phyloP scores from a whole-genome alignment of 2,888 invertebrate genomes.

The Xanthorhoe spadicearia region DNA sequence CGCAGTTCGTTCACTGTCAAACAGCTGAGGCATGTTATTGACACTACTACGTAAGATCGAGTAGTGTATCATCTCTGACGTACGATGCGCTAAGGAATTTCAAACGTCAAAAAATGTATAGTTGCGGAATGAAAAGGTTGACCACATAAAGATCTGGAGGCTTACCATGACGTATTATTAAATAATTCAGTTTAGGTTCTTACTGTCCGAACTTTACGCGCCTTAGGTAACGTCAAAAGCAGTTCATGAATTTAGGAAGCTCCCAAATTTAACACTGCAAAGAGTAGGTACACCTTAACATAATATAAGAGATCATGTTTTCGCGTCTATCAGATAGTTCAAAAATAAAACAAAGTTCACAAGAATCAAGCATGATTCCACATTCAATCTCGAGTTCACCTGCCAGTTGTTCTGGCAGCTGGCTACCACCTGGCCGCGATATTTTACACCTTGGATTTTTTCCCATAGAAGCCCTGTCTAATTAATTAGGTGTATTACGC shows the following conservation, averaged over 20 bases:
- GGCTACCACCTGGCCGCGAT: constrained; percentile 27
- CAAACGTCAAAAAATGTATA: no score
- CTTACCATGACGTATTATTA: no score
- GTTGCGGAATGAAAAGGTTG: no score
- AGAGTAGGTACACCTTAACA: no score
- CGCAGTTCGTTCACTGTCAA: constrained; percentile 46
- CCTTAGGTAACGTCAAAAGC: no score
- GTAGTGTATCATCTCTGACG: constrained; percentile 6
- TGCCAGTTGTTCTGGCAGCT: constrained; percentile 26
- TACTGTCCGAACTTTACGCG: no score
- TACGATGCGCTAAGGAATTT: neutral
- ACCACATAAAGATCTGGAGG: no score
- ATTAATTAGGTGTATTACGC: constrained; percentile 23
- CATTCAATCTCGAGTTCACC: constrained; percentile 24
- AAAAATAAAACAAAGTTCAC: neutral
- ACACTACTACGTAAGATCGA: constrained; percentile 31
- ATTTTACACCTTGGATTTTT: constrained; percentile 31
- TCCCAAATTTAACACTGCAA: no score
- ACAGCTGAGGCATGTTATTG: constrained; percentile 43
- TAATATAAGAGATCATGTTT: no score
- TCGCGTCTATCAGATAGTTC: neutral
- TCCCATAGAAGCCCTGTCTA: constrained; percentile 18
- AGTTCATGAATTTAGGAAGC: no score
- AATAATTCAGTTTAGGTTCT: no score
- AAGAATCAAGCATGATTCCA: neutral